Base-by-base conservation (phyloP, 2,797 vertebrate species). In the Paramormyrops hopkinsi region DNA sequence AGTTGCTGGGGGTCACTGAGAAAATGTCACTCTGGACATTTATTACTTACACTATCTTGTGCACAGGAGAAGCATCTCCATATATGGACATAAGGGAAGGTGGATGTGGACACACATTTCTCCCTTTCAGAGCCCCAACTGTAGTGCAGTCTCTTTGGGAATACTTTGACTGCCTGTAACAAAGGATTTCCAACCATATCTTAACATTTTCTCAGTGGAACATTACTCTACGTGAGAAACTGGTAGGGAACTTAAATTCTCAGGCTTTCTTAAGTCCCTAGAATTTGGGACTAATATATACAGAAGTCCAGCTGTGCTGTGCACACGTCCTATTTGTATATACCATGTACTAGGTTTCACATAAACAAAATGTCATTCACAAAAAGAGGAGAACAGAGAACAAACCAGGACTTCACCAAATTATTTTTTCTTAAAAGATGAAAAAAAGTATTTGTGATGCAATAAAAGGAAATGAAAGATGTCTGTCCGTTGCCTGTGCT, bases 1-100 rank as follows among this genome's bases (percentile, higher is more conserved):
- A 76, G 92, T 90, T 92, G 88, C 91, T 92, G 91, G 91, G 91
- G 90, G 91, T 93, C 92, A 92, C 22, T 91, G 90, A 56, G 84
- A 90, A n/a, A 29, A 33, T 76, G 37, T 76, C 73, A 17, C 17
- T 37, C 12, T 76, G 33, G 37, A 44, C 37, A 76, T 76, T 79
- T 44, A 37, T 79, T 79, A 37, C 37, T 83, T 53, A 33, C 62
- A 69, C 9, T 69, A 33, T 69, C 25, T 29, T 29, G 62, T 44
- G 73, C 14, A 79, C 33, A 79, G 1, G 1, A 69, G 62, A 33
- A 69, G 25, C 3, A 33, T 33, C 6, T 69, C 62, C 25, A 69
- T 33, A 69, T 69, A 69, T 33, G 29, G 62, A 33, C 62, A 33
- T 33, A 69, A 69, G 29, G 9, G 29, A 37, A 73, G 65, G 65